Base-by-base conservation (phyloP, 2,113 vertebrate genomes). In the Eulemur rufifrons region DNA sequence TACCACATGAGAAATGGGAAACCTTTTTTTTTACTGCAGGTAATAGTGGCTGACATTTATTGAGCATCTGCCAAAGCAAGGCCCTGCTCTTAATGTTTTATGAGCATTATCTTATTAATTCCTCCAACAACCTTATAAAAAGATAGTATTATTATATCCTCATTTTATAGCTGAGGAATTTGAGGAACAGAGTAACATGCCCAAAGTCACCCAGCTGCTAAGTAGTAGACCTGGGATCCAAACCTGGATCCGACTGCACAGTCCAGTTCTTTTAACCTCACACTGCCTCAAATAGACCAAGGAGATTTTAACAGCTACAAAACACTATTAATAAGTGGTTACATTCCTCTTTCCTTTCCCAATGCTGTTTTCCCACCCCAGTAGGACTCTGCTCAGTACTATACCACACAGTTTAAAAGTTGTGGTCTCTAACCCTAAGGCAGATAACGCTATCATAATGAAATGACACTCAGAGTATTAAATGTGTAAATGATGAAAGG, bases 81-180 rank as follows among this genome's bases (percentile, higher is more conserved):
- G 37, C 50, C 37, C 50, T 83, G 10, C 78, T 59, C 59, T 92
- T 71, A 39, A 59, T 71, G 45, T 39, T 94, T 94, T 91, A n/a
- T 27, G 85, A 45, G 27, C 77, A 71, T 91, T 83, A 73, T 77
- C 63, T 97, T 84, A 78, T n/a, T 89, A 80, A 71, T 82, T 18
- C 32, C 34, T 87, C 61, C 12, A 90, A 78, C 61, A 71, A 23
- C 29, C 52, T 91, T 73, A 68, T 39, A 37, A 64, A 89, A 87
- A 21, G 27, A 2, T 50, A 20, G 1, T 18, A 52, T 94, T 86
- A 63, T 92, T 93, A 45, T 86, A 74, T 69, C 20, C 27, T 74
- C 34, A 81, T 95, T 86, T 85, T 76, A 92, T 71, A 86, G n/a
- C 61, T 78, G 47, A 97, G 21, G 25, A 73, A 88, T 91, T 91